These are phyloP conservation scores for Hypomesus transpacificus DNA, from an alignment of 2,113 vertebrate species.

Conservation along the genomic window DNA sequence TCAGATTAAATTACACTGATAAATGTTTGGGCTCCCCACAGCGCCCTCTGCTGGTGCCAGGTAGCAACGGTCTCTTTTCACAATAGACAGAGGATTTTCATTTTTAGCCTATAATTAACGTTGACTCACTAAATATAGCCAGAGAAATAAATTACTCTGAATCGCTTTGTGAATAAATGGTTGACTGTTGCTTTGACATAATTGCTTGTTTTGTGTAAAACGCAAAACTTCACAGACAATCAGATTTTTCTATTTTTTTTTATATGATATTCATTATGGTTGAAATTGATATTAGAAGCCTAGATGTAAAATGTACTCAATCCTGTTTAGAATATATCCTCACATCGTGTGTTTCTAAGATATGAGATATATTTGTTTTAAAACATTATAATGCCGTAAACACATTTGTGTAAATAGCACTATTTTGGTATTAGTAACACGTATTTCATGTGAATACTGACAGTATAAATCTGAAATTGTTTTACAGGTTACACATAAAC, in stretches of 20 bases:
- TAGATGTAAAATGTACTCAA: too few species aligned
- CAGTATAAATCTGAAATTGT: too few species aligned
- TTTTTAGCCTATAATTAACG: constrained; percentile 12
- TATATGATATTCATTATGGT: too few species aligned
- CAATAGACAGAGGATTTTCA: constrained; percentile 12
- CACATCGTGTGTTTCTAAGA: too few species aligned
- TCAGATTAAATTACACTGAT: constrained; percentile 70
- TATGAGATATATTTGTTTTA: too few species aligned
- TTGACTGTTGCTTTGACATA: background rate
- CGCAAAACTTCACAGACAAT: background rate
- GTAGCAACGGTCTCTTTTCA: constrained; percentile 12
- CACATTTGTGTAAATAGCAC: background rate
- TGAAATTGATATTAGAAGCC: too few species aligned
- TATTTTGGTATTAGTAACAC: background rate
- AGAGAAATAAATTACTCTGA: background rate
- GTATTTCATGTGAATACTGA: background rate
- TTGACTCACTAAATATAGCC: background rate
- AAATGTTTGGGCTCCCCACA: constrained; percentile 54
- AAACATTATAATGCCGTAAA: too few species aligned
- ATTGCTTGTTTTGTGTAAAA: background rate
- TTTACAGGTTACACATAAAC: too few species aligned
- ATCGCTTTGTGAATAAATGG: too few species aligned
- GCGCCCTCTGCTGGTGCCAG: constrained; percentile 62
- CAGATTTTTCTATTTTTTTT: background rate
- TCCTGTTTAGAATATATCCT: too few species aligned